These are phyloP conservation scores for Colletes gigas DNA, from an alignment of 1,140 invertebrate genomes.

Conservation along the genomic window DNA sequence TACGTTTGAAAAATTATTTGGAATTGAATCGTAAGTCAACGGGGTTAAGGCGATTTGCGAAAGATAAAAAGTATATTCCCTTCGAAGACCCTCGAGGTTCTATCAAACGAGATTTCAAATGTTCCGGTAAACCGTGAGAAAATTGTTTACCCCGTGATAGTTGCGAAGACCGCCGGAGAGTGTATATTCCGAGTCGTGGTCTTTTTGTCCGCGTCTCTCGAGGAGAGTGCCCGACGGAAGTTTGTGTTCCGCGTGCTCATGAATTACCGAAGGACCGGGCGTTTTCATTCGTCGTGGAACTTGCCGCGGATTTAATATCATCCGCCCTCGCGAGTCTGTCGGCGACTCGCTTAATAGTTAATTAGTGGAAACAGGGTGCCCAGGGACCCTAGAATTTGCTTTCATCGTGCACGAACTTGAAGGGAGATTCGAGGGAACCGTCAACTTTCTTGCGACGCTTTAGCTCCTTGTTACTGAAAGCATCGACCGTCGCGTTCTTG, in stretches of 20 bases:
- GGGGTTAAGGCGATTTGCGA: too few species aligned
- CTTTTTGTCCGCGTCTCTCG: background rate
- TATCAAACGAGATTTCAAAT: too few species aligned
- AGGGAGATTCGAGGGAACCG: background rate
- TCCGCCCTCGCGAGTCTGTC: constrained; percentile 35
- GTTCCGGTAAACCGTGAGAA: too few species aligned
- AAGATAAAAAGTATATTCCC: too few species aligned
- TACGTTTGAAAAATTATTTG: too few species aligned
- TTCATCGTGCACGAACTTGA: background rate
- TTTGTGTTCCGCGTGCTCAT: background rate
- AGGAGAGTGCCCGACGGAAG: background rate
- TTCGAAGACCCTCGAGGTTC: too few species aligned
- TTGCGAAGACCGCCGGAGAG: too few species aligned
- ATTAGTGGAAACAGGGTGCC: constrained; percentile 38
- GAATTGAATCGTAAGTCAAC: too few species aligned
- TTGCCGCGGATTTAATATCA: constrained; percentile 47
- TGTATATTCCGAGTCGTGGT: too few species aligned
- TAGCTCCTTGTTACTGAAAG: background rate
- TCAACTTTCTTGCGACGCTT: background rate
- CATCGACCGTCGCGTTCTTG: background rate
- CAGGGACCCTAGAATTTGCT: constrained; percentile 7
- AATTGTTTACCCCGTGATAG: too few species aligned
- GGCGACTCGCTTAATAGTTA: constrained; percentile 51
- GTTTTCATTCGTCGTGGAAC: constrained; percentile 24
- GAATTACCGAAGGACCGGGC: constrained; percentile 32